phyloP scores from a whole-genome alignment of 2,113 vertebrate genomes.

The Ictalurus punctatus region DNA sequence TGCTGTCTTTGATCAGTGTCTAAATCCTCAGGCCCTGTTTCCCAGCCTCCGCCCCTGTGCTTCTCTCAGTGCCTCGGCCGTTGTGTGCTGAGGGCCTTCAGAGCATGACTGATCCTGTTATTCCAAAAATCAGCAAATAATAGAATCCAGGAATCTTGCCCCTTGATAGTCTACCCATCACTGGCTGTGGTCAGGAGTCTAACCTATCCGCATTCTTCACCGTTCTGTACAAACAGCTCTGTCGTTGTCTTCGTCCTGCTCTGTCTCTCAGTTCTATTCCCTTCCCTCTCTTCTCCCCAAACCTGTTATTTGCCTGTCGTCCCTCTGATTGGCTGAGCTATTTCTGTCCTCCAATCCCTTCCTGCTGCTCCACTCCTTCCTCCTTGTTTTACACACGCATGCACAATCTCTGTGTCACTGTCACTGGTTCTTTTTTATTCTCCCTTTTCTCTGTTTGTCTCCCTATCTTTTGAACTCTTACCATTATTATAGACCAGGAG shows the following conservation, averaged over 20 bases:
- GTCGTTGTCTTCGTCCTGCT: constrained; percentile 67
- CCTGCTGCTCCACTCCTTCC: constrained; percentile 30
- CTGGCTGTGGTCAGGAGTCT: constrained; percentile 14
- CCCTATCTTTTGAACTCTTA: constrained; percentile 53
- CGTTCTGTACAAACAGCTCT: constrained; percentile 49
- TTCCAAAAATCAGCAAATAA: constrained; percentile 33
- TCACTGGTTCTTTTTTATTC: constrained; percentile 23
- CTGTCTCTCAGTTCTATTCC: constrained; percentile 65
- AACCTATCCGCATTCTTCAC: constrained; percentile 28
- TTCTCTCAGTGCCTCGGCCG: constrained; percentile 22
- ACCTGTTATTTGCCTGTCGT: constrained; percentile 63
- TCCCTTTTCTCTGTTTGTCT: constrained; percentile 41
- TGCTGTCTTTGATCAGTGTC: constrained; percentile 57
- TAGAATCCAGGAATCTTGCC: constrained; percentile 24
- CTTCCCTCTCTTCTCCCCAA: constrained; percentile 58
- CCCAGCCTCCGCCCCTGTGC: constrained; percentile 42
- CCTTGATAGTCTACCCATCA: constrained; percentile 28
- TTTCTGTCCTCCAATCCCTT: constrained; percentile 74
- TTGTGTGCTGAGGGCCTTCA: constrained; percentile 42
- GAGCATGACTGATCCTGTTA: constrained; percentile 39
- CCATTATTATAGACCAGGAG: constrained; percentile 59
- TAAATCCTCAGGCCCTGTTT: constrained; percentile 36
- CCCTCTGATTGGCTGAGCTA: constrained; percentile 72
- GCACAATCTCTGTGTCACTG: constrained; percentile 52
- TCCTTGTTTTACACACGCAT: constrained; percentile 55